Percentiles rank a stretch among this genome's conserved stretches.
Conservation (phyloP, 2,113 vertebrate genomes). For the Cettia cetti region DNA sequence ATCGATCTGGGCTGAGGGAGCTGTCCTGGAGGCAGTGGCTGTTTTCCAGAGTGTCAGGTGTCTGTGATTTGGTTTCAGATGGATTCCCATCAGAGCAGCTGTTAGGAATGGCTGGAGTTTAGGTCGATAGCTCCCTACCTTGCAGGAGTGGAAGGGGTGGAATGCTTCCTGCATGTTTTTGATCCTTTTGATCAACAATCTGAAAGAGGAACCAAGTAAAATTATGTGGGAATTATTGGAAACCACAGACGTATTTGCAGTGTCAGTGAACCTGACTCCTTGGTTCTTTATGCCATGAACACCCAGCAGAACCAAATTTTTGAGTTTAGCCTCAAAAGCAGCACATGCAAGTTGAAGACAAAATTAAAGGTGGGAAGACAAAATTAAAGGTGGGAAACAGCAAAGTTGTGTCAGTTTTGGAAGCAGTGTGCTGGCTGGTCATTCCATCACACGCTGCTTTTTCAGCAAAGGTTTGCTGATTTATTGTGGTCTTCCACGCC, state of each 20-base stretch:
- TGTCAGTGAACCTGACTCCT: neutral
- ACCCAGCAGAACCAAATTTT: neutral
- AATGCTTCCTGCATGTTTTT: rapidly evolving
- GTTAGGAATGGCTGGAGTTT: neutral
- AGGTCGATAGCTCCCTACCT: neutral
- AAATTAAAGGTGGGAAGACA: neutral
- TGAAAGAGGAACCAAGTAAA: neutral
- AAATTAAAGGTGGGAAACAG: neutral
- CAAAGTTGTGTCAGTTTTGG: neutral
- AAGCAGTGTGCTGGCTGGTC: neutral
- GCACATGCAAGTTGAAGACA: neutral
- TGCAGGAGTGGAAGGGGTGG: neutral
- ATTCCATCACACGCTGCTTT: neutral
- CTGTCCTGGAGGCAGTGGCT: slow-evolving; percentile 45
- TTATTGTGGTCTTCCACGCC: neutral
- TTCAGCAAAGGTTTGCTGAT: neutral
- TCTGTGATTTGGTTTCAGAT: slow-evolving; percentile 36
- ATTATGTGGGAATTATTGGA: neutral
- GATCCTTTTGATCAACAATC: neutral
- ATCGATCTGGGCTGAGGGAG: slow-evolving; percentile 55
- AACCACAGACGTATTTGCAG: neutral
- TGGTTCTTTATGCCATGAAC: neutral
- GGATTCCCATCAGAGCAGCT: slow-evolving; percentile 26
- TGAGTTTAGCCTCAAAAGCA: neutral
- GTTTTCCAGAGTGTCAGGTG: slow-evolving; percentile 41